phyloP scores from a whole-genome alignment of 2,797 vertebrate genomes.

The Saxicola maurus region DNA sequence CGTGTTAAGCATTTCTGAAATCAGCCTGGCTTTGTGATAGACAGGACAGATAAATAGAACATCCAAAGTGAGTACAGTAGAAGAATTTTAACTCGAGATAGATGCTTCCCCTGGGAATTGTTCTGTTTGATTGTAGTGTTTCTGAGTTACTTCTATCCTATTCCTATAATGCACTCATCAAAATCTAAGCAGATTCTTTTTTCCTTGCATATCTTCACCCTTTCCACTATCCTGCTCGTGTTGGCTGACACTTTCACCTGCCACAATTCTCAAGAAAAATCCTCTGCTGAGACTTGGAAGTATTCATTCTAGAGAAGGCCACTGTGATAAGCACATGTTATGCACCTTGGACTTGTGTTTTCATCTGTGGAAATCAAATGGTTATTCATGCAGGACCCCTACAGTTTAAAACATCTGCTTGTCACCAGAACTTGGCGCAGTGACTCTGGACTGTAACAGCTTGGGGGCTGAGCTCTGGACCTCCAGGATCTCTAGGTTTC shows the following conservation, averaged over 20 bases:
- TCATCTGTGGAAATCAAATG: not conserved
- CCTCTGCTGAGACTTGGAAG: not conserved
- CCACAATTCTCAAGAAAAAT: not conserved
- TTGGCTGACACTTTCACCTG: not conserved
- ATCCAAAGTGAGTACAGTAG: not conserved
- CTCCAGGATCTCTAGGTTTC: not conserved
- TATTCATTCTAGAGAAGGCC: not conserved
- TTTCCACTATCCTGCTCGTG: not conserved
- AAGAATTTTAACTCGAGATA: not conserved
- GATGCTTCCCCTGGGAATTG: not conserved
- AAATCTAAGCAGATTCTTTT: not conserved
- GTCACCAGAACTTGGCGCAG: not conserved
- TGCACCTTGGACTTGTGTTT: not conserved
- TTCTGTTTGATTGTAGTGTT: not conserved
- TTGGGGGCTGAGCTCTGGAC: not conserved
- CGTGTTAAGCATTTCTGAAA: not conserved
- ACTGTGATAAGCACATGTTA: not conserved
- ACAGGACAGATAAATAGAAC: not conserved
- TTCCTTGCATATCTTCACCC: not conserved
- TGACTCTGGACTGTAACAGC: not conserved
- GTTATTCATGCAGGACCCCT: not conserved
- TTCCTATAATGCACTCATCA: not conserved
- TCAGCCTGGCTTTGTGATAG: not conserved
- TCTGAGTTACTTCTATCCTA: not conserved
- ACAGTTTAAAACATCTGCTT: constrained; percentile 3